These are phyloP conservation scores for Thera britannica DNA, from an alignment of 2,888 invertebrate genomes.

Conservation along the genomic window DNA sequence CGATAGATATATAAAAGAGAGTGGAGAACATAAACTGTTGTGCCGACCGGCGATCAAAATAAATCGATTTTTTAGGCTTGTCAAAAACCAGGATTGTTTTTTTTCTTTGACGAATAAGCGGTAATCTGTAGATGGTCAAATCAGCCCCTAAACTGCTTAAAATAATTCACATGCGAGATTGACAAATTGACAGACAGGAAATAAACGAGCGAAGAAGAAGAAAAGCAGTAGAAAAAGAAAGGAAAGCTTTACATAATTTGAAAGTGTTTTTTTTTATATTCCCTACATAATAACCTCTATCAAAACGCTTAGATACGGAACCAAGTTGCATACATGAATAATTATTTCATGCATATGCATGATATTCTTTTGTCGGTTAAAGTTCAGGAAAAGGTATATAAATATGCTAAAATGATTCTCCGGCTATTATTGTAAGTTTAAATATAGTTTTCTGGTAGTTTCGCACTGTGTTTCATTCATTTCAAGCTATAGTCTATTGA, in stretches of 20 bases:
- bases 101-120: too few species aligned
- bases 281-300: conserved; percentile 37
- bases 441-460: conserved; percentile 8
- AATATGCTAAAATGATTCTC: conserved; percentile 58
- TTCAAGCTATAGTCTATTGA: not conserved
- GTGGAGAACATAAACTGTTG: too few species aligned
- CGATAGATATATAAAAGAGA: too few species aligned
- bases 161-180: too few species aligned
- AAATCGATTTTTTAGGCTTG: too few species aligned
- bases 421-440: conserved; percentile 30
- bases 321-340: conserved; percentile 54
- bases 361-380: conserved; percentile 54
- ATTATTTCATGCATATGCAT: conserved; percentile 59
- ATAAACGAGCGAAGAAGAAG: too few species aligned
- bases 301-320: conserved; percentile 40
- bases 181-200: too few species aligned
- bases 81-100: too few species aligned
- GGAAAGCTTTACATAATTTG: not conserved
- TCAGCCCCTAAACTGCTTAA: too few species aligned
- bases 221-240: too few species aligned
- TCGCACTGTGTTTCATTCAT: not conserved
- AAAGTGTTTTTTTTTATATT: not conserved
- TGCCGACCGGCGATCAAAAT: too few species aligned
- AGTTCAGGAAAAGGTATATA: conserved; percentile 48
- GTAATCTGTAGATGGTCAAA: too few species aligned